These are phyloP conservation scores for Clinocottus analis DNA, from an alignment of 2,113 vertebrate species.

Conservation along the genomic window DNA sequence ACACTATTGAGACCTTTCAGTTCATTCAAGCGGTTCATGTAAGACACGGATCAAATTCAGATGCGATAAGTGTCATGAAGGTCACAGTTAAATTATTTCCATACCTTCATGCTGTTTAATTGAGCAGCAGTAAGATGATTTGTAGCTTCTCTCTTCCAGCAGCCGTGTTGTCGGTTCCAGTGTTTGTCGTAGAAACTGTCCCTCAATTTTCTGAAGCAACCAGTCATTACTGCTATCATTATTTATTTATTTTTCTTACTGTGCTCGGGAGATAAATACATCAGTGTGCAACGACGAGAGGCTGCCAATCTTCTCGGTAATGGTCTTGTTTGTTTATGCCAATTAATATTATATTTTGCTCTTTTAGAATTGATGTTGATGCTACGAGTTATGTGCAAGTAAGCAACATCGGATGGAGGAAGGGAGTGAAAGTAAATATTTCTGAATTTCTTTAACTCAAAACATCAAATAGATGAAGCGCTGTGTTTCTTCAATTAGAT, in stretches of 20 bases:
- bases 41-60: background rate
- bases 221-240: background rate
- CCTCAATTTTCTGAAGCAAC: background rate
- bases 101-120: background rate
- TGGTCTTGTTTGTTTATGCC: slow-evolving; percentile 14
- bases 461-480: background rate
- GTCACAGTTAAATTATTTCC: background rate
- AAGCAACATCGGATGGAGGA: background rate
- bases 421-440: background rate
- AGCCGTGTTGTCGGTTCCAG: background rate
- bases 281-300: background rate
- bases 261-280: background rate
- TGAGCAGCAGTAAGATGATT: background rate
- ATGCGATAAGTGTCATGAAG: background rate
- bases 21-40: background rate
- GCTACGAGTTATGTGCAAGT: background rate
- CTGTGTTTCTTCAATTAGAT: background rate
- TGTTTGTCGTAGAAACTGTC: background rate
- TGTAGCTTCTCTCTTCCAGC: background rate
- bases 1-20: background rate
- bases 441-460: background rate
- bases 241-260: background rate
- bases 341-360: background rate
- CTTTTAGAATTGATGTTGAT: slow-evolving; percentile 3
- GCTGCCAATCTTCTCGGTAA: slow-evolving; percentile 1